Evolutionary conservation across 2,888 invertebrate genomes (phyloP).

Genomic region (Andrena minutula): DNA sequence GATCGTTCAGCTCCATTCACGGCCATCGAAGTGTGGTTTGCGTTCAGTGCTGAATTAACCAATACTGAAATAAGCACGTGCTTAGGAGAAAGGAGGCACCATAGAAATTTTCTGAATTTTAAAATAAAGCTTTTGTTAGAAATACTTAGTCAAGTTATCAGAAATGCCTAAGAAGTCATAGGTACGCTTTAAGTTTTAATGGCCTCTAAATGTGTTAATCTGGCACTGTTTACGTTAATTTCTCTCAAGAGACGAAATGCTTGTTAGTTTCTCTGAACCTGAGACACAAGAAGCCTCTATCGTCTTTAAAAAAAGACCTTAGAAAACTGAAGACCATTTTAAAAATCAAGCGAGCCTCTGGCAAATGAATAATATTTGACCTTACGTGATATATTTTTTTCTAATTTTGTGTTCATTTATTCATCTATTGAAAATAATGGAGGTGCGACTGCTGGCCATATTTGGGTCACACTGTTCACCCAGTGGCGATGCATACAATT

Average conservation of each 20-base stretch:
- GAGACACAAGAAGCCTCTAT: neutral
- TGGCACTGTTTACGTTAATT: slow-evolving; percentile 28
- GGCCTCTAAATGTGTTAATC: too few species aligned
- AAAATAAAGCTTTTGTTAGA: too few species aligned
- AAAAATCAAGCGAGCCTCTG: neutral
- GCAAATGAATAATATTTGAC: neutral
- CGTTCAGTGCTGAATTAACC: too few species aligned
- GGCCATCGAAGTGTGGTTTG: neutral
- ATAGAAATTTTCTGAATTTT: too few species aligned
- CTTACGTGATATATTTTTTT: neutral
- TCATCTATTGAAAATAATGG: neutral
- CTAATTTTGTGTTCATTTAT: neutral
- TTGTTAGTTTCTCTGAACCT: neutral
- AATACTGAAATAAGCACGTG: too few species aligned
- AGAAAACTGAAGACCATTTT: neutral
- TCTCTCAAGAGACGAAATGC: slow-evolving; percentile 12
- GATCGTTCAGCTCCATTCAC: neutral
- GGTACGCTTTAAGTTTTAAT: too few species aligned
- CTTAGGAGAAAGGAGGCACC: too few species aligned
- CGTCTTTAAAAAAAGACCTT: neutral
- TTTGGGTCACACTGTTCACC: slow-evolving; percentile 33
- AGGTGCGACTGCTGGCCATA: slow-evolving; percentile 11
- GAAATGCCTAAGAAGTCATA: too few species aligned
- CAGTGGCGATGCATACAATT: slow-evolving; percentile 2
- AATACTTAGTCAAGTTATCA: too few species aligned